Evolutionary conservation across 1,140 invertebrate genomes (phyloP), one percentile per base, ranked within the genome.

Genomic region (Alviniconcha marisindica): DNA sequence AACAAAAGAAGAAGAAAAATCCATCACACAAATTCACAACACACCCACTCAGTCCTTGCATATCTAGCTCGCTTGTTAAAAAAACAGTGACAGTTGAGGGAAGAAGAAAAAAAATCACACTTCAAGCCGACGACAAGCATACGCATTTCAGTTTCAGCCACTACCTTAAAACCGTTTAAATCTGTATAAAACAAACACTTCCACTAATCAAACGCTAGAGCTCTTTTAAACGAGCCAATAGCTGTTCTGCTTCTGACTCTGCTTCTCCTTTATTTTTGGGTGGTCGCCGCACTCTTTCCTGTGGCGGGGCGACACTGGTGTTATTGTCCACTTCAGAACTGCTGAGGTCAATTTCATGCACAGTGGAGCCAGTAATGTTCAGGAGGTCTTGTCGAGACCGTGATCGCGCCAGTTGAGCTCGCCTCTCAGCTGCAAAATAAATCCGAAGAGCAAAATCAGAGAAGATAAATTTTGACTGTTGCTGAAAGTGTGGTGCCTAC

Each of bases 351-450:
- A 91, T 91, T 63, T 91, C 90, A 12, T 85, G 81, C 12, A 88
- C 81, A 14, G 85, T 84, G 0, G 86, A 83, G 69, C 73, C 80
- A 40, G 48, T 51, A 60, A 81, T 60, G 74, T 84, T 69, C 42
- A 89, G 76, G 15, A 92, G 77, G 80, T 92, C 91, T 83, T 91
- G 89, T 79, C 91, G 79, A 60, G 91, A 92, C 82, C 91, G 85
- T 73, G 89, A 87, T 81, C 91, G 81, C 24, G 87, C 87, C 36
- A 92, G 84, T 83, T 92, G 91, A 36, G 90, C 91, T 71, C 91
- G 81, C 84, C 90, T 87, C 84, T 92, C 91, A 78, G 91, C 91
- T 92, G 87, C 24, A 87, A 88, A 73, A 56, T n/a, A 63, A 83
- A 85, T 71, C 74, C 76, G 10, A 81, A 84, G 73, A 73, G 28